phyloP scores from a whole-genome alignment of 2,888 invertebrate species.

The Belgica antarctica region DNA sequence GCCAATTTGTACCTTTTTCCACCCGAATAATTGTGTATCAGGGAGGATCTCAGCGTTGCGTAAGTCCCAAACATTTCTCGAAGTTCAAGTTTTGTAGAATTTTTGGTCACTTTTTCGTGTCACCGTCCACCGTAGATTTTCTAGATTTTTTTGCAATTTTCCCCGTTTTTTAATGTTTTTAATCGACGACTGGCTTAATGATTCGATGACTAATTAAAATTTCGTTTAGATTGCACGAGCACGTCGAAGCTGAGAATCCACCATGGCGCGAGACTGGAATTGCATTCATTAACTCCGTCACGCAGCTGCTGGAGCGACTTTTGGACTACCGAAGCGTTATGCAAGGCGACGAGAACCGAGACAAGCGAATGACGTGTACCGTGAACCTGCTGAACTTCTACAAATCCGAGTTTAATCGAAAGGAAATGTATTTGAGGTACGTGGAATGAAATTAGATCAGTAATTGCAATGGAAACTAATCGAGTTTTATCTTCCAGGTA shows the following conservation, averaged over 20 bases:
- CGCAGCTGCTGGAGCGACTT: slow-evolving; percentile 79
- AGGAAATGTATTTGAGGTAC: slow-evolving; percentile 85
- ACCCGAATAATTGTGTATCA: slow-evolving; percentile 51
- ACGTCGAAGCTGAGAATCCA: slow-evolving; percentile 79
- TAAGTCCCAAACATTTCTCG: slow-evolving; percentile 74
- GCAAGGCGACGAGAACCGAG: slow-evolving; percentile 91
- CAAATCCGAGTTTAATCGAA: slow-evolving; percentile 90
- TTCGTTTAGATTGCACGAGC: slow-evolving; percentile 77
- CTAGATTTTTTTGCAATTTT: background rate
- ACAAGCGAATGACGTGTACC: slow-evolving; percentile 94
- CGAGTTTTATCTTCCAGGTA: slow-evolving; percentile 58
- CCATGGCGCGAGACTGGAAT: slow-evolving; percentile 90
- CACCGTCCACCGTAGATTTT: background rate
- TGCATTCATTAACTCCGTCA: slow-evolving; percentile 89
- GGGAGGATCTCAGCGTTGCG: slow-evolving; percentile 91
- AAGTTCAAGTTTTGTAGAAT: background rate
- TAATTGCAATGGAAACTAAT: background rate
- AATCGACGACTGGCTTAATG: background rate
- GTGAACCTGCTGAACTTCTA: slow-evolving; percentile 94
- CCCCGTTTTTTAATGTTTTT: slow-evolving; percentile 10
- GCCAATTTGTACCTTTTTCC: slow-evolving; percentile 34
- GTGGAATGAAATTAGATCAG: background rate
- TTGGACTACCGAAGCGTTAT: slow-evolving; percentile 93
- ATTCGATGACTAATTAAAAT: background rate
- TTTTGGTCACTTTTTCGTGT: background rate